Evolutionary conservation across 2,113 vertebrate genomes (phyloP), one percentile per base, ranked within the genome.

Genomic region (Macroglossus sobrinus): DNA sequence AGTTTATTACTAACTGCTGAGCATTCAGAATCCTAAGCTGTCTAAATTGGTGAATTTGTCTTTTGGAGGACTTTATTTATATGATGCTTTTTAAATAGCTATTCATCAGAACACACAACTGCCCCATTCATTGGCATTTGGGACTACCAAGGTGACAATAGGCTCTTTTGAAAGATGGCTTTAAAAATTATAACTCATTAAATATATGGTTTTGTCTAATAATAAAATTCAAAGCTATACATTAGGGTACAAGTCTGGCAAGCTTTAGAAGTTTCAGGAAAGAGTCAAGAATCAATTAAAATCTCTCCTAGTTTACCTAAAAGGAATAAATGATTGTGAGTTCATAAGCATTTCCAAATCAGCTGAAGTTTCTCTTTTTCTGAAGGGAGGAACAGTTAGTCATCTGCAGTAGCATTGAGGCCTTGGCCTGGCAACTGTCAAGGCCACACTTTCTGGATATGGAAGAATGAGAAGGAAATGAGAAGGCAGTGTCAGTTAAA

Each of bases 251-350:
- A 64, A 59, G 47, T 93, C 86, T 89, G 28, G 33, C 88, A 90
- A 95, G 61, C 28, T 89, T 96, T 91, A 47, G 11, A 86, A 78
- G 28, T 82, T 91, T 93, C 69, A 95, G 22, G 18, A 76, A 87
- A 94, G 26, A 72, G n/a, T 95, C 33, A 94, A 88, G 50, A 88
- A 24, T 94, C 74, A 85, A 84, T 92, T 86, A 50, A 97, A 96
- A 64, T 53, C n/a, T 94, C 33, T 89, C n/a, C 40, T 72, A 59
- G 24, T 97, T 95, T 82, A 82, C 63, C 76, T 57, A 69, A 94
- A 92, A 93, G 78, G 15, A 96, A 95, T 72, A 91, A 94, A 80
- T 79, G 63, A 61, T 38, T 22, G 22, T 89, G 50, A 78, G 14
- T 69, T 68, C 26, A 69, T 26, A 69, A 89, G 38, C 45, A 0